Evolutionary conservation across 1,140 invertebrate species (phyloP), one percentile per base, ranked within the genome.

Genomic region (Maconellicoccus hirsutus): DNA sequence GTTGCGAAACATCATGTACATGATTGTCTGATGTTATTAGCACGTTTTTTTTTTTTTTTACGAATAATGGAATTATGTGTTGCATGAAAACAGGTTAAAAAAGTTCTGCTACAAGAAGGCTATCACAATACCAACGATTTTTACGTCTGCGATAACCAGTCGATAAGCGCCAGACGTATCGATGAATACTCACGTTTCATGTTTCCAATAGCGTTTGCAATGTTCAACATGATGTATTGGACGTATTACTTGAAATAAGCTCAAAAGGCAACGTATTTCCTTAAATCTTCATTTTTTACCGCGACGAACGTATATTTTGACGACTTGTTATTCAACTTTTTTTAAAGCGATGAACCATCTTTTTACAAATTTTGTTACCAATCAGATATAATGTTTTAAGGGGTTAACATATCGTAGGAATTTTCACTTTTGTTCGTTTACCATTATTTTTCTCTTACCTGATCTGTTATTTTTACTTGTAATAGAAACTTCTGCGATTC

Each of bases 151-250:
- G 8, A 59, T 52, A 71, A 73, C 27, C 72, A 76, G 70, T 75
- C 73, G 38, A 69, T 72, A 1, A 74, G 74, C 70, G 78, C 78
- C 0, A 72, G 77, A 26, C 73, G 74, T 39, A 83, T 83, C 70
- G 83, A 83, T 74, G 82, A 83, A 73, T 78, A 80, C 73, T 80
- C 79, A 74, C 73, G 83, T 71, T 72, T 79, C 71, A 72, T 79
- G 74, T 83, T 84, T 72, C 83, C 83, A 1, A 69, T 81, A n/a
- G 75, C 79, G 6, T 84, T 84, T 73, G 74, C 78, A 19, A 63
- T 81, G 6, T 84, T 84, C 77, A 84, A 84, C 73, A 72, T 81
- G 27, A 72, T 79, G 38, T 84, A 84, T 74, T 84, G 83, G 83
- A 78, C 79, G 0, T 84, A 81, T 73, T 82, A 82, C 71, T 72